Conservation (phyloP, 1,140 invertebrate species). For the Sitophilus oryzae region DNA sequence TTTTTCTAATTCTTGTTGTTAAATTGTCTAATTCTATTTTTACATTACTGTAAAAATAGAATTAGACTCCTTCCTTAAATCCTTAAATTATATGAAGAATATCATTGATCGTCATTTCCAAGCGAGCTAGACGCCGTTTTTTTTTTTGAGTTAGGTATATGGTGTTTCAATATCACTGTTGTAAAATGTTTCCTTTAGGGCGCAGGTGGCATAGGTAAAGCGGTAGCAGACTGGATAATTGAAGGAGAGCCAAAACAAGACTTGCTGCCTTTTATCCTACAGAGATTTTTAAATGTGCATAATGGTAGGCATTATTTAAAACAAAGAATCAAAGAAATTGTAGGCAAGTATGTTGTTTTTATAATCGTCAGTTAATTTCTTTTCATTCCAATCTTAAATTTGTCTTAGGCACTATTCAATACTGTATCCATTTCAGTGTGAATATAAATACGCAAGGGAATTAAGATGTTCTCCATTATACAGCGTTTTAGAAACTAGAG, state of each 20-base stretch:
- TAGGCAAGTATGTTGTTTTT: constrained; percentile 49
- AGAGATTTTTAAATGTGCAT: constrained; percentile 75
- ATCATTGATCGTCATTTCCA: too few relatives aligned
- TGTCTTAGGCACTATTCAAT: constrained; percentile 53
- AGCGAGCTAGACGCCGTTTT: too few relatives aligned
- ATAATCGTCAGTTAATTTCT: neutral
- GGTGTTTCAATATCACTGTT: too few relatives aligned
- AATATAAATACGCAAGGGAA: constrained; percentile 63
- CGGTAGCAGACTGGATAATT: constrained; percentile 69
- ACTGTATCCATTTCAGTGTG: constrained; percentile 58
- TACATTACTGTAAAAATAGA: too few relatives aligned
- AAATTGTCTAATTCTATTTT: too few relatives aligned
- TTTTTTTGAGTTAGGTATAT: too few relatives aligned
- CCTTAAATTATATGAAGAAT: too few relatives aligned
- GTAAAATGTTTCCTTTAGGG: constrained; percentile 36
- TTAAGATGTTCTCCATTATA: constrained; percentile 73
- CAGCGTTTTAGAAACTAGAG: constrained; percentile 64
- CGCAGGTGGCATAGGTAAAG: constrained; percentile 69
- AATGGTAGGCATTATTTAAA: constrained; percentile 72
- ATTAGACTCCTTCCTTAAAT: too few relatives aligned
- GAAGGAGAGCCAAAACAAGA: constrained; percentile 58
- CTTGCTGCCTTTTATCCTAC: constrained; percentile 62
- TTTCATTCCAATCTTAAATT: neutral
- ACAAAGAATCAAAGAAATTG: constrained; percentile 67
- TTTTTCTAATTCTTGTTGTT: too few relatives aligned